Conservation (phyloP, 2,888 invertebrate species). For the Eupithecia subfuscata region DNA sequence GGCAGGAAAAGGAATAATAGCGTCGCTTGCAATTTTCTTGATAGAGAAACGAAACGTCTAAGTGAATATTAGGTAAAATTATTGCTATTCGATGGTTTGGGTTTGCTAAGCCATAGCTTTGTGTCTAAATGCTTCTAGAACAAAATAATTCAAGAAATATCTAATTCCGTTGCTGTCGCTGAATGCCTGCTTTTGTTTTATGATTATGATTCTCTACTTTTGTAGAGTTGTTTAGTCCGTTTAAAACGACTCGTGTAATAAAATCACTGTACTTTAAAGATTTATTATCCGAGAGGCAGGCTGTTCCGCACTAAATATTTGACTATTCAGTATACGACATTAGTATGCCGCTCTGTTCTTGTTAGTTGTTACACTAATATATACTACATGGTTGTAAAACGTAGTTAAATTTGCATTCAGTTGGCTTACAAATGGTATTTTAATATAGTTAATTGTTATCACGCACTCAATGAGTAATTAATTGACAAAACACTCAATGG, state of each 20-base stretch:
- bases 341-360: constrained; percentile 52
- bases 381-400: constrained; percentile 33
- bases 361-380: constrained; percentile 48
- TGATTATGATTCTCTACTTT: background rate
- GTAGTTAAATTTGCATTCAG: background rate
- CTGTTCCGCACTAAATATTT: constrained; percentile 50
- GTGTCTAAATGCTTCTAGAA: background rate
- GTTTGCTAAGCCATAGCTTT: background rate
- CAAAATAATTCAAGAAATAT: background rate
- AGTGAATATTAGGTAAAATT: background rate
- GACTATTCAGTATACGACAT: constrained; percentile 45
- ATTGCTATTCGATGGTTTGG: background rate
- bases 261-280: background rate
- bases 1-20: background rate
- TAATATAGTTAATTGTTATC: background rate
- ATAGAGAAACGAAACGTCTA: background rate
- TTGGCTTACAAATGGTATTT: background rate
- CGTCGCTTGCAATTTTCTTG: background rate
- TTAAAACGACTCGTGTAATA: background rate
- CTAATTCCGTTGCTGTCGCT: background rate
- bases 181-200: background rate
- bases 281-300: constrained; percentile 49
- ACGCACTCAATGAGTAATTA: background rate
- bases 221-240: background rate
- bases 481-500: background rate